Evolutionary conservation across 2,888 invertebrate genomes (phyloP), one percentile per base, ranked within the genome.

Genomic region (Tanytarsus gracilentus): DNA sequence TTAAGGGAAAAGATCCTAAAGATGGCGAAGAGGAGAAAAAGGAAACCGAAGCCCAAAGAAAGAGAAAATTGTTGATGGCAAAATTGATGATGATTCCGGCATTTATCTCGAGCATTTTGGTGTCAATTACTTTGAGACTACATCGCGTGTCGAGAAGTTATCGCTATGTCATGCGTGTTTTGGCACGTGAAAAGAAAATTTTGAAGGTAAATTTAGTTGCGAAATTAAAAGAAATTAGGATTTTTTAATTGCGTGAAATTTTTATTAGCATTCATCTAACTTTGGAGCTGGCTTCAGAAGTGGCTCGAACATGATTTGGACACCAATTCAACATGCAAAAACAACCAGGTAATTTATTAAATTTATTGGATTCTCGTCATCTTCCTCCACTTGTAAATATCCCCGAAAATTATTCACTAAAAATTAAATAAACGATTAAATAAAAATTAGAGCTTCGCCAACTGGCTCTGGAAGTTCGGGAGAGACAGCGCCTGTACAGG

Each of bases 101-200:
- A 26, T 62, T 64, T 55, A 65, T 74, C 39, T 72, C 72, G 62
- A 73, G 69, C 11, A 68, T 74, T 55, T 64, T 96, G 71, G 86
- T 92, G 58, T 88, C 91, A 21, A 69, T 90, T 56, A 94, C 93
- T 2, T 81, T 81, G 60, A 82, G 86, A 66, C 76, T 97, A 61
- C 93, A 97, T 77, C 81, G 80, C 66, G 85, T 90, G 67, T 98
- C 98, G 0, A 80, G 88, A 60, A 96, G 98, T 73, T 97, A 97
- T 75, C 82, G 98, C 69, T 95, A 94, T 71, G 93, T 99, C 0
- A 88, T 96, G 23, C 84, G 85, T 65, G 88, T 92, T 26, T 79
- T 99, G 60, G 83, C 86, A 0, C 81, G 85, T 63, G 98, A 99
- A 70, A 96, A 96, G 75, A 88, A 85, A 72, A 75, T 82, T 61